A percentile compares a stretch with the other conserved stretches of the same genome.
Conservation (phyloP, 1,140 invertebrate genomes). For the Camponotus floridanus region DNA sequence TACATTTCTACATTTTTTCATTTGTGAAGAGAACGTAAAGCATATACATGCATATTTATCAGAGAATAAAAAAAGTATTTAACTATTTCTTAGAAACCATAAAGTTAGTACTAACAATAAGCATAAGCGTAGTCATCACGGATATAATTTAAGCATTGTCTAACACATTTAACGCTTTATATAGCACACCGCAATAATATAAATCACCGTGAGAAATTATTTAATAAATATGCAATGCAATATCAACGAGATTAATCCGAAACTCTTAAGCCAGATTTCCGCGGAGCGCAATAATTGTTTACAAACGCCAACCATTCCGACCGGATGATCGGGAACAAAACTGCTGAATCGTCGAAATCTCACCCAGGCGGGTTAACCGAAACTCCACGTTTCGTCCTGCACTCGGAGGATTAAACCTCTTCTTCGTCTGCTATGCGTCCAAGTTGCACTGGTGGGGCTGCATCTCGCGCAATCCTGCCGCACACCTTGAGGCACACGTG, state of each 20-base stretch:
- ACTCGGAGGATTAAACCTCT: constrained; percentile 44
- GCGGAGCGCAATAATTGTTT: constrained; percentile 37
- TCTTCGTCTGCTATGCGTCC: constrained; percentile 38
- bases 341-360: constrained; percentile 33
- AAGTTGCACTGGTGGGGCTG: constrained; percentile 14
- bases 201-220: not conserved
- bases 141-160: not conserved
- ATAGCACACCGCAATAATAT: not conserved
- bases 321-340: constrained; percentile 14
- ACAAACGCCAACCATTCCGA: constrained; percentile 3
- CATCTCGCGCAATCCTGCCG: constrained; percentile 10
- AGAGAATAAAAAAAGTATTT: not conserved
- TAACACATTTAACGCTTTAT: not conserved
- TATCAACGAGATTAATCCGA: constrained; percentile 9
- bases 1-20: not conserved
- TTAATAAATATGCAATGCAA: not conserved
- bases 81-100: not conserved
- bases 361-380: constrained; percentile 12
- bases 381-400: constrained; percentile 11
- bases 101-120: not conserved
- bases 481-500: constrained; percentile 18
- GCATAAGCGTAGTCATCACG: not conserved
- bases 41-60: not conserved
- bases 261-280: constrained; percentile 27
- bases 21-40: not conserved